Percentiles rank a stretch among this genome's conserved stretches.
Evolutionary conservation across 2,113 vertebrate species (phyloP).

Genomic region (Lynx canadensis): DNA sequence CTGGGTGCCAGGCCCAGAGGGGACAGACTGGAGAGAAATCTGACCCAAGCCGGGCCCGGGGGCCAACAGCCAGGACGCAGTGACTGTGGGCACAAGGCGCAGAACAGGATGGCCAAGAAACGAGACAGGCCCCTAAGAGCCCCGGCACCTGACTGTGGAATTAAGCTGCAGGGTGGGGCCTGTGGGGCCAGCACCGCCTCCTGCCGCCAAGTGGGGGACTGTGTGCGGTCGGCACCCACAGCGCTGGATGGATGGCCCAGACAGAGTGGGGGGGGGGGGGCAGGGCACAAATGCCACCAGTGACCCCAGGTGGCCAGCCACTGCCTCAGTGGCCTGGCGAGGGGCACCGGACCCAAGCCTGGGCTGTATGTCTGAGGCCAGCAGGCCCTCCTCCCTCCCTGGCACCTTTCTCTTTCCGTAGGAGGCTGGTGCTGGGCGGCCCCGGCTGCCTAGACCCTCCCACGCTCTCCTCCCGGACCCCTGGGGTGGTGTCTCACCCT

Average conservation of each 20-base stretch:
- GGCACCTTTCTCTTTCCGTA: not conserved
- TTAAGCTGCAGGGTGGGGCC: not conserved
- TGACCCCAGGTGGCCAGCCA: not conserved
- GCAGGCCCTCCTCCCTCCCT: not conserved
- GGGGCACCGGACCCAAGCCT: not conserved
- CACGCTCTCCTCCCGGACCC: not conserved
- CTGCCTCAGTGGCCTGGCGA: not conserved
- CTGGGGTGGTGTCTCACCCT: not conserved
- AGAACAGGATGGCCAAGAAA: accelerated
- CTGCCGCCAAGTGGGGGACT: not conserved
- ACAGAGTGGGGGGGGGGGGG: not conserved
- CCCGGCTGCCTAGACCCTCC: too few species aligned
- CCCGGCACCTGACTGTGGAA: accelerated
- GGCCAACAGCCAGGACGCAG: not conserved
- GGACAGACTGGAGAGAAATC: not conserved
- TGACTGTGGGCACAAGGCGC: accelerated
- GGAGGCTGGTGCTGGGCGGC: not conserved
- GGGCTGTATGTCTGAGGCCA: not conserved
- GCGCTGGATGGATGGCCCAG: not conserved
- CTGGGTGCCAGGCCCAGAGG: not conserved
- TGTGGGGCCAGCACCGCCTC: not conserved
- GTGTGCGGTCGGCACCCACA: accelerated
- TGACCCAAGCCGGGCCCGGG: not conserved
- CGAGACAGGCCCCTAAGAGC: not conserved
- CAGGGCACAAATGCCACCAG: not conserved